A percentile compares a stretch with the other conserved stretches of the same genome.
Evolutionary conservation across 1,140 invertebrate genomes (phyloP).

Genomic region (Drosophila bocqueti): DNA sequence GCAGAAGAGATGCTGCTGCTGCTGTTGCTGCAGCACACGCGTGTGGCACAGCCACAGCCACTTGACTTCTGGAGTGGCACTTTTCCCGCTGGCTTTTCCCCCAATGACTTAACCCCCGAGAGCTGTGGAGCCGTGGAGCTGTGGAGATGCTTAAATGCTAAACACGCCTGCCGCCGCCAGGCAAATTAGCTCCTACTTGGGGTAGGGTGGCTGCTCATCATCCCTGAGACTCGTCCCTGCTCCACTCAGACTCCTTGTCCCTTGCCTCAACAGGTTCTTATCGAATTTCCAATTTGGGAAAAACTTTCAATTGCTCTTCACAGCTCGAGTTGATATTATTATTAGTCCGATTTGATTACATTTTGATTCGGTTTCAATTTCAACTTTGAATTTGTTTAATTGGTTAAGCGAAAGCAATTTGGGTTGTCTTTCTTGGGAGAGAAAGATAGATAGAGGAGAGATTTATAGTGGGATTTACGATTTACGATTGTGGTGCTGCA

Average conservation of each 20-base stretch:
- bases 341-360: constrained; percentile 38
- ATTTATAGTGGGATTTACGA: constrained; percentile 22
- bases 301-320: constrained; percentile 46
- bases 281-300: not conserved
- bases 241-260: not conserved
- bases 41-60: constrained; percentile 62
- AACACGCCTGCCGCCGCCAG: constrained; percentile 24
- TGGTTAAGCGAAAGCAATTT: constrained; percentile 33
- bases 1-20: not conserved
- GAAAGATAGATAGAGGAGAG: constrained; percentile 8
- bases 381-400: constrained; percentile 34
- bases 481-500: constrained; percentile 3
- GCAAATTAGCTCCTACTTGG: constrained; percentile 37
- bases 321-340: constrained; percentile 43
- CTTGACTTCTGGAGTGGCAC: constrained; percentile 73
- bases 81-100: constrained; percentile 22
- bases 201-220: too few species aligned
- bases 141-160: constrained; percentile 33
- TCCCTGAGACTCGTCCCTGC: not conserved
- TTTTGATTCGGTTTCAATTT: constrained; percentile 8
- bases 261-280: constrained; percentile 40
- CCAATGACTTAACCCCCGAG: not conserved
- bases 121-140: not conserved
- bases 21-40: constrained; percentile 13
- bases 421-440: not conserved